phyloP scores from a whole-genome alignment of 2,113 vertebrate genomes.

The Excalfactoria chinensis region DNA sequence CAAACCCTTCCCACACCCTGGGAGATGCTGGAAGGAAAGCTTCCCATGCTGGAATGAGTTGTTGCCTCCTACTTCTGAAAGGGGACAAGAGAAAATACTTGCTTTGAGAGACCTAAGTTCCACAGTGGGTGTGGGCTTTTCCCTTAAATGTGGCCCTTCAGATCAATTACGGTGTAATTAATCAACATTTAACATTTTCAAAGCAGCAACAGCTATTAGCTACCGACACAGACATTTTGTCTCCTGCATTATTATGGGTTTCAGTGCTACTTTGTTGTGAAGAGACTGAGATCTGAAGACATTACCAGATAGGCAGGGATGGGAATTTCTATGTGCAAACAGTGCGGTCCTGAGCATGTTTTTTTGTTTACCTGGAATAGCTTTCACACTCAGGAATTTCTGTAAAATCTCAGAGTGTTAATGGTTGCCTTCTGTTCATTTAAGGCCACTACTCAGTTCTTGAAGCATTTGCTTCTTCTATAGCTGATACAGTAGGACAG shows the following conservation, averaged over 20 bases:
- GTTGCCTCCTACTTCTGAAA: background rate
- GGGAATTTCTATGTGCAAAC: background rate
- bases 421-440: background rate
- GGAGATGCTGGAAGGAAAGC: background rate
- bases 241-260: background rate
- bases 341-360: background rate
- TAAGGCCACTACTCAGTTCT: background rate
- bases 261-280: background rate
- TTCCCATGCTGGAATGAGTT: rapidly evolving
- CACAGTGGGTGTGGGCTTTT: background rate
- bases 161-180: background rate
- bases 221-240: background rate
- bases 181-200: background rate
- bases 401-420: background rate
- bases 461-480: background rate
- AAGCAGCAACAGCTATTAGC: background rate
- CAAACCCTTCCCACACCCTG: rapidly evolving
- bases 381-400: background rate
- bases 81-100: rapidly evolving
- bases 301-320: background rate
- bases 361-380: background rate
- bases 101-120: rapidly evolving
- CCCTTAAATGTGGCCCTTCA: background rate
- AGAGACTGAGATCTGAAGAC: background rate
- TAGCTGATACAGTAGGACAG: background rate